Base-by-base conservation (phyloP, 1,140 invertebrate species). In the Drosophila pruinosa region DNA sequence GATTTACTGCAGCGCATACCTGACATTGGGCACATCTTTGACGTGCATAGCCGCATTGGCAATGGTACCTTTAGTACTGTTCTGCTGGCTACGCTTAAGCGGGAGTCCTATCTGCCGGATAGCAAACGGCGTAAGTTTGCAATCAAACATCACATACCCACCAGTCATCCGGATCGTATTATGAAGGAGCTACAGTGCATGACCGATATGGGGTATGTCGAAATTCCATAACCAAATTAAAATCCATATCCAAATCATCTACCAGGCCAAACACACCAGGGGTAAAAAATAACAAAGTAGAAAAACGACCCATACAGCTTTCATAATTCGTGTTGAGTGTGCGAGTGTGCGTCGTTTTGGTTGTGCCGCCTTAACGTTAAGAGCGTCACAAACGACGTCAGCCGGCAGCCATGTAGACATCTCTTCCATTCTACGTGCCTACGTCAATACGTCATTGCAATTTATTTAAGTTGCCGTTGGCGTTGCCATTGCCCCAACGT, bases 1-100 rank as follows among this genome's bases (percentile, higher is more conserved):
- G 92, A 93, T 71, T 79, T 94, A 28, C 58, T 93, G 12, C 68
- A 88, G 22, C 93, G 92, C 63, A 91, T 95, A 41, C 95, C 95
- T 34, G 91, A 93, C 64, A 80, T 96, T 41, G 93, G 93, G 10
- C 92, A 94, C 59, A 92, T 94, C 61, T 96, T 96, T 88, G 91
- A 94, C 70, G 89, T 96, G 0, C 94, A 95, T 83, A 92, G 92
- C 10, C 95, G 95, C 81, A 94, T 96, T 75, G 95, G 95, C 0
- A 95, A 95, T 92, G 96, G 96, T 3, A 96, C 96, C 0, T 97
- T 97, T 64, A 97, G 96, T 82, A 95, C 94, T 8, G 96, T 97
- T 1, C 96, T 95, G 72, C 86, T 97, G 63, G 96, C 95, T 2
- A 94, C 94, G 6, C 82, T 96, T 19, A 95, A 94, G 65, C 92